phyloP scores from a whole-genome alignment of 2,888 invertebrate genomes.

The Stenurella melanura region DNA sequence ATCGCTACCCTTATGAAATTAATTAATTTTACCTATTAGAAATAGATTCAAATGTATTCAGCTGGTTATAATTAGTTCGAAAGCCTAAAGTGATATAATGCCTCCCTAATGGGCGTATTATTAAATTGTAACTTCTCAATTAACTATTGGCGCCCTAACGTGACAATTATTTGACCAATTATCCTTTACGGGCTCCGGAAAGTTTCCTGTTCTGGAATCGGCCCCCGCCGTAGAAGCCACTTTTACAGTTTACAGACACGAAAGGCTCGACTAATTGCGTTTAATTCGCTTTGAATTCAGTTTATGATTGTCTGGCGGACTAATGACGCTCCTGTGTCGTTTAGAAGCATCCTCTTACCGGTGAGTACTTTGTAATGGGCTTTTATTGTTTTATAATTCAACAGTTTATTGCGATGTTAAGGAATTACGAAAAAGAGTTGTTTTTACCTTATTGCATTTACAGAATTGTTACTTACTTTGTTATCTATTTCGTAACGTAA shows the following conservation, averaged over 20 bases:
- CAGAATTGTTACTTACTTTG: not conserved
- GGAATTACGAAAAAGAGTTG: not conserved
- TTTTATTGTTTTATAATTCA: not conserved
- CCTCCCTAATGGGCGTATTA: not conserved
- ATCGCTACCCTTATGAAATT: no score
- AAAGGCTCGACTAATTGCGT: slow-evolving; percentile 4
- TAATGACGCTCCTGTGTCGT: not conserved
- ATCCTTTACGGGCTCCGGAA: slow-evolving; percentile 3
- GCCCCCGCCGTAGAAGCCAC: not conserved
- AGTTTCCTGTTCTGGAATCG: not conserved
- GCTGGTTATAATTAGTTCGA: not conserved
- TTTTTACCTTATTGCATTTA: not conserved
- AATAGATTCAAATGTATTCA: not conserved
- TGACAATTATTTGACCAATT: slow-evolving; percentile 24
- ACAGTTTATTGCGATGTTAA: not conserved
- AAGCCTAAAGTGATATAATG: not conserved
- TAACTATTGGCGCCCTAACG: not conserved
- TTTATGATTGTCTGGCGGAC: not conserved
- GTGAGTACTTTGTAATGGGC: not conserved
- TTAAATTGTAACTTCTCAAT: slow-evolving; percentile 19
- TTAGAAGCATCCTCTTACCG: not conserved
- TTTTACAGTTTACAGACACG: slow-evolving; percentile 4
- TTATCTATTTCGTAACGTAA: not conserved
- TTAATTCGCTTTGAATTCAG: slow-evolving; percentile 20
- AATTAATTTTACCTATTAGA: not conserved